Conservation (phyloP, 2,797 vertebrate genomes). For the Cossypha polioptera region DNA sequence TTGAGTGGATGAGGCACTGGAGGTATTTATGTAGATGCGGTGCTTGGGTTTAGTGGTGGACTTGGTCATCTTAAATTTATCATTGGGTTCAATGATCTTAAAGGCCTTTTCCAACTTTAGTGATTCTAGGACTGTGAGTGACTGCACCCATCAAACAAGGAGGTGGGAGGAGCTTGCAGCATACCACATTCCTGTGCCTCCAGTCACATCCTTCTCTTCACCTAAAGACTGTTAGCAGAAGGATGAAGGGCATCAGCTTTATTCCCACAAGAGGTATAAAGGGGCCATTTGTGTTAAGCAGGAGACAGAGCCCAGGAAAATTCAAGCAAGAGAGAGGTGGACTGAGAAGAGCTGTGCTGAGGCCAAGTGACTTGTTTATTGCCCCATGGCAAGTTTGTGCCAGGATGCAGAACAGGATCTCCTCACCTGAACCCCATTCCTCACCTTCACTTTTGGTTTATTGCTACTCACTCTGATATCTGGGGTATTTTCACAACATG, state of each 20-base stretch:
- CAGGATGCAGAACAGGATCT: neutral
- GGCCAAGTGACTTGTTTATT: neutral
- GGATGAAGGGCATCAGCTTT: neutral
- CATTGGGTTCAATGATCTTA: neutral
- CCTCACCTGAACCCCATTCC: neutral
- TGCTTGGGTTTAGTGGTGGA: neutral
- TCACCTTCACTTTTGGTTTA: neutral
- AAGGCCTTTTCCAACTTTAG: neutral
- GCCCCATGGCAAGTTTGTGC: neutral
- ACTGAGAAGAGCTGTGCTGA: neutral
- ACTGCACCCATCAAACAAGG: neutral
- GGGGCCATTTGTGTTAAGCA: neutral
- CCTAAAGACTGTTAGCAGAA: neutral
- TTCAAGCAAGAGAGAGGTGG: neutral
- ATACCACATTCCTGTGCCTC: neutral
- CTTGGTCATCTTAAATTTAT: neutral
- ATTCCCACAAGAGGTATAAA: neutral
- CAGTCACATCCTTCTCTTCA: neutral
- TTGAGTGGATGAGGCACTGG: neutral
- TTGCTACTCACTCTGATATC: neutral
- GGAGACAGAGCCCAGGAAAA: neutral
- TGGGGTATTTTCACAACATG: neutral
- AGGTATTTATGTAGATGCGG: neutral
- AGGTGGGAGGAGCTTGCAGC: neutral
- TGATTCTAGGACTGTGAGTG: neutral